A percentile compares a stretch with the other conserved stretches of the same genome.
phyloP scores from a whole-genome alignment of 2,113 vertebrate genomes.

The Indicator indicator region DNA sequence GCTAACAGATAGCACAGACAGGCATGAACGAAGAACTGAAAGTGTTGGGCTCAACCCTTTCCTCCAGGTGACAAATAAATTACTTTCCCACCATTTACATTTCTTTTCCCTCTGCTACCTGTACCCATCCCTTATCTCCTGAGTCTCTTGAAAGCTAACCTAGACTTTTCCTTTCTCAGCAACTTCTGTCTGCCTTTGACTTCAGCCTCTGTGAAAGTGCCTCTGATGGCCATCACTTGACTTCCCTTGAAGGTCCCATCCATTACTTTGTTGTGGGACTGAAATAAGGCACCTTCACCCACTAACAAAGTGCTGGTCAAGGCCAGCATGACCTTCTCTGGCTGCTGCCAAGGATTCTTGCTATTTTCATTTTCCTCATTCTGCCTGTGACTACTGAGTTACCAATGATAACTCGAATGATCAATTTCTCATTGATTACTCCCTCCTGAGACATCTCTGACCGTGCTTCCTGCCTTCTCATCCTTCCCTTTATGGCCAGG shows the following conservation, averaged over 20 bases:
- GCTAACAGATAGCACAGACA: not conserved
- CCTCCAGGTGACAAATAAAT: not conserved
- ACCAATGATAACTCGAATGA: conserved; percentile 24
- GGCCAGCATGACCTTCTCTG: not conserved
- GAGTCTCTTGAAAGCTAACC: not conserved
- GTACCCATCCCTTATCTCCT: not conserved
- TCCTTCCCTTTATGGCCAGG: not conserved
- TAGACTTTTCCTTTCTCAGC: not conserved
- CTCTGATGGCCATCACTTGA: not conserved
- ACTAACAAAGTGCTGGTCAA: not conserved
- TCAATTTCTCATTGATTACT: conserved; percentile 44
- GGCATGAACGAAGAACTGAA: not conserved
- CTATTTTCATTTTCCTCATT: not conserved
- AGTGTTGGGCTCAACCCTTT: not conserved
- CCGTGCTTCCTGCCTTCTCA: not conserved
- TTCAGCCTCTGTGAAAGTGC: not conserved
- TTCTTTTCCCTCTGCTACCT: not conserved
- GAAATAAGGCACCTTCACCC: not conserved
- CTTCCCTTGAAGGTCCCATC: not conserved
- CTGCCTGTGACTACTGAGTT: not conserved
- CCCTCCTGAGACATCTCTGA: not conserved
- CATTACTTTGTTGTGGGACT: not conserved
- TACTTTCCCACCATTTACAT: not conserved
- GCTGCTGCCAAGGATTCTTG: not conserved
- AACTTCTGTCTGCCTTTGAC: not conserved